A percentile compares a stretch with the other conserved stretches of the same genome.
phyloP scores from a whole-genome alignment of 2,888 invertebrate genomes.

The Drosophila siamana region DNA sequence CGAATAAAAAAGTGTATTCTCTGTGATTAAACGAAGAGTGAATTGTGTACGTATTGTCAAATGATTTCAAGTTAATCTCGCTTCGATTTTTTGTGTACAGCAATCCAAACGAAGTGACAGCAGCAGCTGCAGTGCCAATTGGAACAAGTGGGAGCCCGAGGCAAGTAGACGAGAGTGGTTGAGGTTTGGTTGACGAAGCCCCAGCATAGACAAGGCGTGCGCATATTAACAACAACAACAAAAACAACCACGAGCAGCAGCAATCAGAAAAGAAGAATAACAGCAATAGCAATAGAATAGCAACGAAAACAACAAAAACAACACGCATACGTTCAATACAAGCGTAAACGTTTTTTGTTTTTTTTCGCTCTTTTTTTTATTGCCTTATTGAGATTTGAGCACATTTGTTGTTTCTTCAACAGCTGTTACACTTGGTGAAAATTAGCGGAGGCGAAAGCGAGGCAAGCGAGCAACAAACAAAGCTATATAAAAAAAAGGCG shows the following conservation, averaged over 20 bases:
- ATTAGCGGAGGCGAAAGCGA: conserved; percentile 51
- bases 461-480: conserved; percentile 24
- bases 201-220: conserved; percentile 62
- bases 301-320: conserved; percentile 11
- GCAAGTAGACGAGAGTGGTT: conserved; percentile 55
- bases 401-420: conserved; percentile 64
- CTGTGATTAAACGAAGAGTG: conserved; percentile 25
- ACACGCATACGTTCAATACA: conserved; percentile 24
- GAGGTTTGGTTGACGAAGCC: conserved; percentile 43
- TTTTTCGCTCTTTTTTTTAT: conserved; percentile 37
- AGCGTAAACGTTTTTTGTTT: conserved; percentile 42
- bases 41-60: conserved; percentile 24
- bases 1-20: conserved; percentile 24
- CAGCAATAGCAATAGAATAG: conserved; percentile 20
- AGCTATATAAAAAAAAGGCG: conserved; percentile 15
- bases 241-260: background rate
- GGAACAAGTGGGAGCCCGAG: conserved; percentile 67
- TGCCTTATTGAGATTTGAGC: conserved; percentile 75
- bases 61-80: conserved; percentile 9
- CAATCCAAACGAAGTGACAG: conserved; percentile 43
- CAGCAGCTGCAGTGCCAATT: conserved; percentile 57
- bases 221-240: conserved; percentile 51
- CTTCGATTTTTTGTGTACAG: conserved; percentile 17
- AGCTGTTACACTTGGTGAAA: conserved; percentile 68
- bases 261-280: conserved; percentile 10